A percentile compares a stretch with the other conserved stretches of the same genome.
Conservation (phyloP, 2,888 invertebrate genomes). For the Spodoptera littoralis region DNA sequence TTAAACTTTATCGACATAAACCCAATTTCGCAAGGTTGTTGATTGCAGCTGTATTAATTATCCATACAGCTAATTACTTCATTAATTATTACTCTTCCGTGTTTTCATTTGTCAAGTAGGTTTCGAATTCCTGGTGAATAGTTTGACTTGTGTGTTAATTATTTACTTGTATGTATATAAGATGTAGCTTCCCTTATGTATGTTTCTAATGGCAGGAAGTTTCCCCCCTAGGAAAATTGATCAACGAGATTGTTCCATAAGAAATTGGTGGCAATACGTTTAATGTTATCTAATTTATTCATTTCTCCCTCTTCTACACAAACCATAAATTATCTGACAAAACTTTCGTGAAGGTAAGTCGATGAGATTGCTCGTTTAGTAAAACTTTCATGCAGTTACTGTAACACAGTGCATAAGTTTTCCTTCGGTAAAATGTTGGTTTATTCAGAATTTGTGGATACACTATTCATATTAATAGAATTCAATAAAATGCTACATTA, state of each 20-base stretch:
- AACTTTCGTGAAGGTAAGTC: constrained; percentile 53
- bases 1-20: background rate
- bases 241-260: constrained; percentile 48
- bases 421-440: background rate
- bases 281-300: constrained; percentile 67
- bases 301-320: constrained; percentile 50
- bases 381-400: constrained; percentile 28
- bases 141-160: no score
- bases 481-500: no score
- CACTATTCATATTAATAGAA: no score
- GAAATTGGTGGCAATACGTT: constrained; percentile 59
- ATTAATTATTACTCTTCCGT: constrained; percentile 4
- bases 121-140: background rate
- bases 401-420: constrained; percentile 12
- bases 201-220: constrained; percentile 40
- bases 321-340: constrained; percentile 53
- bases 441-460: constrained; percentile 1
- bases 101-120: constrained; percentile 5
- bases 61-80: background rate
- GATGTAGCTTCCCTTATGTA: constrained; percentile 10
- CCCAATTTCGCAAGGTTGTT: constrained; percentile 6
- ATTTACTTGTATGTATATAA: background rate
- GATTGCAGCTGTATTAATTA: constrained; percentile 20
- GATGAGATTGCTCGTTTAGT: constrained; percentile 7
- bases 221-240: constrained; percentile 38